Percentiles rank a stretch among this genome's conserved stretches.
These are phyloP conservation scores for Netelia virgata DNA, from an alignment of 2,888 invertebrate species.

Conservation along the genomic window DNA sequence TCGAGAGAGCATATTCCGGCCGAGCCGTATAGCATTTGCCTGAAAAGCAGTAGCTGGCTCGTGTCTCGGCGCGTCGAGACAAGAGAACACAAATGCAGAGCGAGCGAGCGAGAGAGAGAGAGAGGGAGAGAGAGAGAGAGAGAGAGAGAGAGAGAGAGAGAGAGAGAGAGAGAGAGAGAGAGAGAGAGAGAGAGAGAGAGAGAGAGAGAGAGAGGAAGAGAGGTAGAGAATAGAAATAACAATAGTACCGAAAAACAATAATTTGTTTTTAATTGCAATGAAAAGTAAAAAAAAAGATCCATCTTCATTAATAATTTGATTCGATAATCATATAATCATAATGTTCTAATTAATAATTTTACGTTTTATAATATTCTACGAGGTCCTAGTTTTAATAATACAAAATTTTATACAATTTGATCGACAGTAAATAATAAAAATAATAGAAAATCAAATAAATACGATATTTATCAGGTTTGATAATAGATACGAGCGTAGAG, in stretches of 20 bases:
- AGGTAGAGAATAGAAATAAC: not conserved
- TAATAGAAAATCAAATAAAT: slow-evolving; percentile 12
- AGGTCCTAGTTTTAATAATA: too few species aligned
- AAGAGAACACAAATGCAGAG: slow-evolving; percentile 19
- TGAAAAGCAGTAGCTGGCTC: slow-evolving; percentile 26
- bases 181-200: slow-evolving; percentile 19
- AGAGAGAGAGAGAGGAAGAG: slow-evolving; percentile 2
- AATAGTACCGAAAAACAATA: not conserved
- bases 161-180: slow-evolving; percentile 10
- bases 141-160: slow-evolving; percentile 1
- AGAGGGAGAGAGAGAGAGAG: slow-evolving; percentile 10
- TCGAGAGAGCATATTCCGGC: slow-evolving; percentile 34
- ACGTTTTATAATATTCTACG: not conserved
- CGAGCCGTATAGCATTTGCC: slow-evolving; percentile 15
- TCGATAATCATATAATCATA: not conserved
- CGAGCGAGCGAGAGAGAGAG: slow-evolving; percentile 2
- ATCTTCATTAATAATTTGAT: not conserved
- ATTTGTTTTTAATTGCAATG: not conserved
- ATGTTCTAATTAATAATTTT: not conserved
- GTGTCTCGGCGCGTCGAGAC: slow-evolving; percentile 40
- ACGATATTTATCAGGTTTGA: not conserved
- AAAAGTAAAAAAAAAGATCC: not conserved
- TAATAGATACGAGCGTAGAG: slow-evolving; percentile 29
- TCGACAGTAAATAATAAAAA: slow-evolving; percentile 10
- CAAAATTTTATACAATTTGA: not conserved